These are phyloP conservation scores for Bombylius major DNA, from an alignment of 2,888 invertebrate genomes.

Conservation along the genomic window DNA sequence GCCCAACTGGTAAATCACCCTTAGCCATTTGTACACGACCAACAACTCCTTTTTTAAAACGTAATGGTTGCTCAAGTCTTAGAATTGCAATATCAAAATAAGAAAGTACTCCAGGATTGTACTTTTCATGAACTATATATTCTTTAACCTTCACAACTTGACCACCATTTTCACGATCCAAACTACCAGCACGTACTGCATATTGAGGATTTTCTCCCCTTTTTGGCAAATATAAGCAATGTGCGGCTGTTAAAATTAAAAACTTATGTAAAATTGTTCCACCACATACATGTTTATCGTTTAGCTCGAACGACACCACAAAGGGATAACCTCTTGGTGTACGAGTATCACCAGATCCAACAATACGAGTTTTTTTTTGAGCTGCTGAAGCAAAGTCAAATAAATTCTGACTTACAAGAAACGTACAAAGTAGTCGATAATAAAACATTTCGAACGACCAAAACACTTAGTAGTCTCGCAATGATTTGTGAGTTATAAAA, in stretches of 20 bases:
- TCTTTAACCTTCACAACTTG: background rate
- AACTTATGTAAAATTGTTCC: background rate
- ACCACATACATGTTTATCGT: background rate
- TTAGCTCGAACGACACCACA: background rate
- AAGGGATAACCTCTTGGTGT: background rate
- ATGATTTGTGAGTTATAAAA: no score
- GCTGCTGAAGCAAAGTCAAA: no score
- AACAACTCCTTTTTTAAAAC: background rate
- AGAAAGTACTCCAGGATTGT: no score
- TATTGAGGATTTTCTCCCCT: background rate
- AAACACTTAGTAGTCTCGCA: no score
- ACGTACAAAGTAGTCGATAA: no score
- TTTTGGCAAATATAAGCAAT: background rate
- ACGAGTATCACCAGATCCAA: no score
- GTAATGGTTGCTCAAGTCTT: background rate
- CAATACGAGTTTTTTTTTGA: no score
- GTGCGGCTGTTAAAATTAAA: background rate
- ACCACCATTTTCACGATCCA: background rate
- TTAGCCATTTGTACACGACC: background rate
- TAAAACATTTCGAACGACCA: no score
- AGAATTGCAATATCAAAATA: background rate
- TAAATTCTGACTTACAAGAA: no score
- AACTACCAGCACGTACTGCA: background rate
- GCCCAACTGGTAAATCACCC: background rate
- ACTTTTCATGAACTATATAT: background rate